A percentile compares a stretch with the other conserved stretches of the same genome.
Conservation (phyloP, 2,113 vertebrate genomes). For the Heteronetta atricapilla region DNA sequence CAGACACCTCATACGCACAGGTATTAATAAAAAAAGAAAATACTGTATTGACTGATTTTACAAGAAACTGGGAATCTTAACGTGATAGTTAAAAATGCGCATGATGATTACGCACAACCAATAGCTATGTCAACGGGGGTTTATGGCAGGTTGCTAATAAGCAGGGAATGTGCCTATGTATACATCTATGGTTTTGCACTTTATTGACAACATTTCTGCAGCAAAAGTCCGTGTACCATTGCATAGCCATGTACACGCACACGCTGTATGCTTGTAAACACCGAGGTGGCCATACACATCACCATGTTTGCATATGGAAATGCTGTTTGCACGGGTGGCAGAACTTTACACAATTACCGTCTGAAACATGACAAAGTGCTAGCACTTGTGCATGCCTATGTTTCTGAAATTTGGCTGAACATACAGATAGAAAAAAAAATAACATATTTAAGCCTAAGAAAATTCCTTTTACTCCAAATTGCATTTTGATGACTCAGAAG, state of each 20-base stretch:
- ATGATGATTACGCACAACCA: not conserved
- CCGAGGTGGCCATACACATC: not conserved
- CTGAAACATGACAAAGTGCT: not conserved
- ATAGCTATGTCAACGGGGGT: constrained; percentile 22
- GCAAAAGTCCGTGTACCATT: not conserved
- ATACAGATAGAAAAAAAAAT: not conserved
- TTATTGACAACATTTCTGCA: not conserved
- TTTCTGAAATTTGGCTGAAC: not conserved
- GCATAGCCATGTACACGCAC: not conserved
- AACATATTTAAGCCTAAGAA: not conserved
- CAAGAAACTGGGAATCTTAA: constrained; percentile 47
- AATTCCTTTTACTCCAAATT: not conserved
- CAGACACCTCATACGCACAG: constrained; percentile 65
- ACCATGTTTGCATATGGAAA: not conserved
- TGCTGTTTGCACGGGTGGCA: not conserved
- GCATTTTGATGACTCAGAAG: not conserved
- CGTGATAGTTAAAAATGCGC: not conserved
- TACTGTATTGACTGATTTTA: constrained; percentile 35
- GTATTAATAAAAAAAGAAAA: constrained; percentile 63
- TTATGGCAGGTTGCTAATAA: constrained; percentile 38
- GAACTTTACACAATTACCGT: not conserved
- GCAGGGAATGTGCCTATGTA: not conserved
- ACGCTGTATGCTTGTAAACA: not conserved
- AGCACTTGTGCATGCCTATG: not conserved
- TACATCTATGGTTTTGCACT: not conserved